These are phyloP conservation scores for Drosophila gaucha DNA, from an alignment of 2,888 invertebrate species.

Conservation along the genomic window DNA sequence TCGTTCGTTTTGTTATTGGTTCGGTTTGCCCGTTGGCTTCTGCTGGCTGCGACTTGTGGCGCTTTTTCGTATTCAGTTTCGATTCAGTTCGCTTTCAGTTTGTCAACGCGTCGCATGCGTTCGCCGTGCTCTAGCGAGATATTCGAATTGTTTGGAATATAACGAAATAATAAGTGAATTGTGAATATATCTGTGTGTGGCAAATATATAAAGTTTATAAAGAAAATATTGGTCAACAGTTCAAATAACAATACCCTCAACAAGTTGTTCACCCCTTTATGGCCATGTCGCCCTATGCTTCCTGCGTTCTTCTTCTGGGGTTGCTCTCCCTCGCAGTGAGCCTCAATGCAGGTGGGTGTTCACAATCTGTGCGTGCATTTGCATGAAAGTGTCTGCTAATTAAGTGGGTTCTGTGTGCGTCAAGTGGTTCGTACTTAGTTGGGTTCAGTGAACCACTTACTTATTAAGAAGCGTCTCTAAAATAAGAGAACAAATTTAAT, in stretches of 20 bases:
- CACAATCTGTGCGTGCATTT: conserved; percentile 39
- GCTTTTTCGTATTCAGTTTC: conserved; percentile 62
- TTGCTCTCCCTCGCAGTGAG: conserved; percentile 61
- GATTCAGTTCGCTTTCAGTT: conserved; percentile 70
- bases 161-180: conserved; percentile 33
- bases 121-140: conserved; percentile 15
- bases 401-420: conserved; percentile 49
- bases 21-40: conserved; percentile 45
- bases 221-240: neutral
- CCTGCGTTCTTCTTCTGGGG: conserved; percentile 55
- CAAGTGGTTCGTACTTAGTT: conserved; percentile 30
- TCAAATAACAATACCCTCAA: conserved; percentile 26
- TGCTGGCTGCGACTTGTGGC: conserved; percentile 46
- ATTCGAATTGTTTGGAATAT: conserved; percentile 21
- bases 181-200: conserved; percentile 30
- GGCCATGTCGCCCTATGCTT: conserved; percentile 60
- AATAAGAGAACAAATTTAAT: neutral
- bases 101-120: conserved; percentile 77
- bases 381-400: conserved; percentile 58
- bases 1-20: conserved; percentile 68
- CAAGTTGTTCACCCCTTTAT: conserved; percentile 45
- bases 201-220: conserved; percentile 6
- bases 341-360: conserved; percentile 73
- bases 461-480: neutral
- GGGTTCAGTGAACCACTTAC: conserved; percentile 65